Conservation (phyloP, 2,113 vertebrate genomes). For the Hipposideros armiger region DNA sequence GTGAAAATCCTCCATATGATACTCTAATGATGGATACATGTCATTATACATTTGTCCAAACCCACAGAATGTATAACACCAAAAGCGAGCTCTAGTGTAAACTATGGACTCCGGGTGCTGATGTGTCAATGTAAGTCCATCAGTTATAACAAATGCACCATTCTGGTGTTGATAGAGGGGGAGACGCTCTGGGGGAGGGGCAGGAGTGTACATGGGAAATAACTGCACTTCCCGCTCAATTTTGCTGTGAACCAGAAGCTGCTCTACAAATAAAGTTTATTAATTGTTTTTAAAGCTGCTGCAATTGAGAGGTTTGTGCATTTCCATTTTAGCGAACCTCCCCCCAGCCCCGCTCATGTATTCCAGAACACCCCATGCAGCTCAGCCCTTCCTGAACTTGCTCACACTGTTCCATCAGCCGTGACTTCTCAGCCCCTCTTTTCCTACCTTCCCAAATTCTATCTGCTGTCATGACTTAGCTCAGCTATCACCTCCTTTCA, state of each 20-base stretch:
- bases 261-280: background rate
- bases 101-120: background rate
- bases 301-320: background rate
- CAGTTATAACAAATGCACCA: background rate
- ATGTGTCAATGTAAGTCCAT: background rate
- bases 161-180: background rate
- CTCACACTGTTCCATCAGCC: background rate
- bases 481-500: conserved; percentile 3
- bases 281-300: background rate
- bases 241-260: background rate
- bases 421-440: background rate
- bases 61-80: background rate
- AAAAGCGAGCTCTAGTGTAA: background rate
- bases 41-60: background rate
- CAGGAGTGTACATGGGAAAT: background rate
- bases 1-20: background rate
- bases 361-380: rapidly evolving
- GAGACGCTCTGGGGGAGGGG: no score
- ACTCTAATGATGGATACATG: background rate
- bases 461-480: background rate
- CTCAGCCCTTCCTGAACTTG: background rate
- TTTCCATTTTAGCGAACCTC: background rate
- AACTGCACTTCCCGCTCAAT: background rate
- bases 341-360: background rate
- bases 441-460: background rate